A percentile compares a stretch with the other conserved stretches of the same genome.
Evolutionary conservation across 30 jellyfish, hydroid and myxozoan genomes (phyloP).

Genomic region (Cassiopea andromeda): DNA sequence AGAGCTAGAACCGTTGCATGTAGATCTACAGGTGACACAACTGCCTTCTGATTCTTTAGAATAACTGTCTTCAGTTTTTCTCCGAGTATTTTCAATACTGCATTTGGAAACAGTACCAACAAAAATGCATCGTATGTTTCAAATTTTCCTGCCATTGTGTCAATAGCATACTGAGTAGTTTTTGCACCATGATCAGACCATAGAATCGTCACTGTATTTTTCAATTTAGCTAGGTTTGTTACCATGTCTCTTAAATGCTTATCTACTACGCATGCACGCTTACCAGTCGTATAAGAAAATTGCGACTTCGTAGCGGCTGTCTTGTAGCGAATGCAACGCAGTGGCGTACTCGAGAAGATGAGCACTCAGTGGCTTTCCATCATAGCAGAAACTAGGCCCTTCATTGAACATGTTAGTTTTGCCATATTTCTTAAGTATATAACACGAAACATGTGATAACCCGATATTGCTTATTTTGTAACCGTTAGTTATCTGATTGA

Average conservation of each 20-base stretch:
- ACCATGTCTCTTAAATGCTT: constrained; percentile 44
- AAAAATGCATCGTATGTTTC: constrained; percentile 86
- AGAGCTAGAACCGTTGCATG: constrained; percentile 52
- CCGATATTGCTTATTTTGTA: constrained; percentile 67
- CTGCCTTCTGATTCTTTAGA: constrained; percentile 64
- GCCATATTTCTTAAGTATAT: constrained; percentile 70
- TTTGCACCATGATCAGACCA: constrained; percentile 98
- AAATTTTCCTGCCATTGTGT: constrained; percentile 79
- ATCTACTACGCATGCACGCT: constrained; percentile 72
- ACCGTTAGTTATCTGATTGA: background rate
- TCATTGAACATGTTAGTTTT: constrained; percentile 73
- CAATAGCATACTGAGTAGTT: constrained; percentile 70
- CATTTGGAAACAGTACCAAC: constrained; percentile 64
- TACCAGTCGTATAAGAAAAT: constrained; percentile 84
- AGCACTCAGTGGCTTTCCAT: constrained; percentile 82
- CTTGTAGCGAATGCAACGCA: constrained; percentile 24
- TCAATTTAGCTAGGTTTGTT: constrained; percentile 15
- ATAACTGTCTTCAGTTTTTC: background rate
- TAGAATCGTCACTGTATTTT: constrained; percentile 70
- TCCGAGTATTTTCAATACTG: constrained; percentile 27
- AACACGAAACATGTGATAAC: constrained; percentile 74
- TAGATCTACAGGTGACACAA: constrained; percentile 69
- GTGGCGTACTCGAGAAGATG: constrained; percentile 65
- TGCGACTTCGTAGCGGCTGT: constrained; percentile 60
- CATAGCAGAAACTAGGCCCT: constrained; percentile 67